phyloP scores from a whole-genome alignment of 2,797 vertebrate genomes.

The Phataginus tetradactyla region DNA sequence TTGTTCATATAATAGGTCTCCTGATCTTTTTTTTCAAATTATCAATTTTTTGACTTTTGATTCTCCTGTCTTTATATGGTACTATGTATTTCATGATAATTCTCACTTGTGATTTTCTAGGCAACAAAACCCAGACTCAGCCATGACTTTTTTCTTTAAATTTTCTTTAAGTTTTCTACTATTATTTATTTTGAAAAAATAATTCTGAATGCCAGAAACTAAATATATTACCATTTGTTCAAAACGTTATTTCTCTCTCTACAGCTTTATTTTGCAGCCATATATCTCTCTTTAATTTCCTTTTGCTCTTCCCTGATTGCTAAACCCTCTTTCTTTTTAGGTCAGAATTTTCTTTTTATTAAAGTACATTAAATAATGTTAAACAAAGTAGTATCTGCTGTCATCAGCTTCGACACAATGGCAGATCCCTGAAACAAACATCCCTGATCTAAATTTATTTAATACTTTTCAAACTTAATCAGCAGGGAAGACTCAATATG shows the following conservation, averaged over 20 bases:
- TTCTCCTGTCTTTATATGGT: neutral
- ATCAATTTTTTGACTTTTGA: neutral
- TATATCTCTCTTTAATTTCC: neutral
- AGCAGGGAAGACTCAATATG: neutral
- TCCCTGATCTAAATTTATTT: neutral
- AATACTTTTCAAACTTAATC: neutral
- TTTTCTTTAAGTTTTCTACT: neutral
- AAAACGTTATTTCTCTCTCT: neutral
- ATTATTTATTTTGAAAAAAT: neutral
- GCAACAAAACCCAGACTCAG: neutral
- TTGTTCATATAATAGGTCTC: neutral
- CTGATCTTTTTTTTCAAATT: neutral
- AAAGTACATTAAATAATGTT: neutral
- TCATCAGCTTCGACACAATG: rapidly evolving
- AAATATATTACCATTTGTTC: neutral
- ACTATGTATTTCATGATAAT: neutral
- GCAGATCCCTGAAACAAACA: neutral
- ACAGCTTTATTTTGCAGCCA: neutral
- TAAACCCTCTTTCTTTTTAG: neutral
- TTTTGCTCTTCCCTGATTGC: neutral
- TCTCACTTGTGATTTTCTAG: neutral
- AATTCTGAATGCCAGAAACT: neutral
- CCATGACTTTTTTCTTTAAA: neutral
- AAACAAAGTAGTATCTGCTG: neutral
- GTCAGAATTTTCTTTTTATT: neutral